phyloP scores from a whole-genome alignment of 2,797 vertebrate species.

The Chelonia mydas region DNA sequence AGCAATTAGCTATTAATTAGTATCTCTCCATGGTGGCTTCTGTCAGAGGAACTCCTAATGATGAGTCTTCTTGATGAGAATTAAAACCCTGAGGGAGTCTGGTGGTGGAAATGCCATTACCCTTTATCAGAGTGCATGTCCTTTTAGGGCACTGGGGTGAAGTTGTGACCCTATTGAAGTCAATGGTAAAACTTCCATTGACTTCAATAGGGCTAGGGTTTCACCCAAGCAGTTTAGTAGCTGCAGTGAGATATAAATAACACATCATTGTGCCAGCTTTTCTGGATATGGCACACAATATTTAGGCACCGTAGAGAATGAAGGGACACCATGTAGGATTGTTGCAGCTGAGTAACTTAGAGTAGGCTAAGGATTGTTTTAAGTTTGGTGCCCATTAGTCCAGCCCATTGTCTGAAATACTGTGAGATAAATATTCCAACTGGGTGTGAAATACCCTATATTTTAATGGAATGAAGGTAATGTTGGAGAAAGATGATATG shows the following conservation, averaged over 20 bases:
- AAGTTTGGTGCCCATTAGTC: not conserved
- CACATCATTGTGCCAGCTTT: not conserved
- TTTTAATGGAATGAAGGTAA: not conserved
- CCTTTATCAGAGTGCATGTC: rapidly evolving
- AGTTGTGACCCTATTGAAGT: not conserved
- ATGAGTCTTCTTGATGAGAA: not conserved
- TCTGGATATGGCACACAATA: not conserved
- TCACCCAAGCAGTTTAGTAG: not conserved
- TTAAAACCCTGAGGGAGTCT: rapidly evolving
- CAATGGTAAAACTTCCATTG: not conserved
- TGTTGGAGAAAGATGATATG: not conserved
- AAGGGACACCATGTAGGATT: not conserved
- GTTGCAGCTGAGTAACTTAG: not conserved
- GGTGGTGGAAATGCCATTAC: not conserved
- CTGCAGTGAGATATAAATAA: not conserved
- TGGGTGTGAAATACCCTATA: not conserved
- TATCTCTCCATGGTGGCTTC: not conserved
- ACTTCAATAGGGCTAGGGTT: not conserved
- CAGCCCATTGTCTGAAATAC: not conserved
- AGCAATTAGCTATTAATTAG: not conserved
- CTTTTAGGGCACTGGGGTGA: not conserved
- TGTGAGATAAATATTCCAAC: not conserved
- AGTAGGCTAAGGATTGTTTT: not conserved
- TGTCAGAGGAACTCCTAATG: not conserved
- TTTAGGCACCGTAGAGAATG: not conserved